Conservation (phyloP, 2,113 vertebrate species). For the Heteronetta atricapilla region DNA sequence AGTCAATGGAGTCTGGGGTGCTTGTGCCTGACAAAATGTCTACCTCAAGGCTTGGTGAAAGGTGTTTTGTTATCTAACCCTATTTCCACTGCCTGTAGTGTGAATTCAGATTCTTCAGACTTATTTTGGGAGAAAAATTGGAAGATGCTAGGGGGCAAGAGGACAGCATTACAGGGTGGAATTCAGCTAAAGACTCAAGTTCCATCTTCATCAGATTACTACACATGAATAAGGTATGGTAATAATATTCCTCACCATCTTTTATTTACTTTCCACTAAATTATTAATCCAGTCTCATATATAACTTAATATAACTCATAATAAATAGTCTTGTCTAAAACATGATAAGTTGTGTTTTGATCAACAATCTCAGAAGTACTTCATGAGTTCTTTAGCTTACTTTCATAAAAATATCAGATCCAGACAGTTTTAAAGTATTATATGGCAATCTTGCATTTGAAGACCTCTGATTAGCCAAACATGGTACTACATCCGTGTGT, state of each 20-base stretch:
- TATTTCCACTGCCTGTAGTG: not conserved
- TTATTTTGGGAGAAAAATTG: accelerated
- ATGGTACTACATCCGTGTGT: accelerated
- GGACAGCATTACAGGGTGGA: not conserved
- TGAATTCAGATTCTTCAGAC: not conserved
- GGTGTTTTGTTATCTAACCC: not conserved
- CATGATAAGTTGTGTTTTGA: not conserved
- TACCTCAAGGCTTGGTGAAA: not conserved
- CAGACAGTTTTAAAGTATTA: not conserved
- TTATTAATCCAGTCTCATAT: not conserved
- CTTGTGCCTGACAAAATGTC: not conserved
- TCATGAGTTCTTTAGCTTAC: not conserved
- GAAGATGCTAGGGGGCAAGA: not conserved
- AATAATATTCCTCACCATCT: not conserved
- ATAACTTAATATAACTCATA: not conserved
- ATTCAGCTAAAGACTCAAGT: not conserved
- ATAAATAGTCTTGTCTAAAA: not conserved
- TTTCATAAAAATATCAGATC: not conserved
- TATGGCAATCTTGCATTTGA: not conserved
- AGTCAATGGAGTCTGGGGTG: not conserved
- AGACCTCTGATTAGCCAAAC: not conserved
- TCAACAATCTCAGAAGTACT: not conserved
- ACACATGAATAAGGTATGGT: not conserved
- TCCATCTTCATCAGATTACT: not conserved
- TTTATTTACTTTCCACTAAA: not conserved